Base-by-base conservation (phyloP, 2,797 vertebrate species). In the Oreortyx pictus region DNA sequence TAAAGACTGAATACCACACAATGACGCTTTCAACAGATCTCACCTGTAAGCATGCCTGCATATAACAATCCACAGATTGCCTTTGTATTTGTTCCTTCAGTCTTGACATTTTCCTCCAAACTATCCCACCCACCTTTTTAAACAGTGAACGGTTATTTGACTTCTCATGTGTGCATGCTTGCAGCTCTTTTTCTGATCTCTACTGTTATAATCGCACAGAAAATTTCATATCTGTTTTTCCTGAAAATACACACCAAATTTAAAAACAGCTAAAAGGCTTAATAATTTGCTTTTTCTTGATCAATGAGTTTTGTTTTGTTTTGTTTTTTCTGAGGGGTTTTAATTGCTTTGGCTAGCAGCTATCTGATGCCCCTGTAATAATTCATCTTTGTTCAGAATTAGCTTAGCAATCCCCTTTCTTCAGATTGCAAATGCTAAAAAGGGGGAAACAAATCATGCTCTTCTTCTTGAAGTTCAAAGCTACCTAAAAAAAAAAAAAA, bases 401-500 rank as follows among this genome's bases (percentile, higher is more conserved):
- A 94, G 91, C 89, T 96, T 95, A 96, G 88, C 75, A 90, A 93
- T 33, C 7, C 29, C 70, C 66, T 62, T 57, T 59, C 73, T 41
- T 47, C 43, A 84, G 79, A 49, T 37, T 50, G 41, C 29, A 95
- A 93, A 82, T 5, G 24, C 85, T 65, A 18, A 66, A 50, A 74
- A 44, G 20, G 81, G 94, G 87, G 86, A 96, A 96, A 88, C 29
- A 33, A 90, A 95, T 93, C 95, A 94, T 37, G 43, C 33, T 72
- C 88, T 54, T 78, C 33, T 71, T 92, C 85, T 73, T 10, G 62
- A 82, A 97, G 94, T 94, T 89, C 90, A 93, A 95, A 93, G 73
- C 71, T 46, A 22, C 50, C 56, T 41, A 11, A 61, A 85, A 82
- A 52, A 11, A 61, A 85, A 82, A 52, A 52, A 93, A 85, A 86